These are phyloP conservation scores for Canis aureus DNA, from an alignment of 2,113 vertebrate species.

Conservation along the genomic window DNA sequence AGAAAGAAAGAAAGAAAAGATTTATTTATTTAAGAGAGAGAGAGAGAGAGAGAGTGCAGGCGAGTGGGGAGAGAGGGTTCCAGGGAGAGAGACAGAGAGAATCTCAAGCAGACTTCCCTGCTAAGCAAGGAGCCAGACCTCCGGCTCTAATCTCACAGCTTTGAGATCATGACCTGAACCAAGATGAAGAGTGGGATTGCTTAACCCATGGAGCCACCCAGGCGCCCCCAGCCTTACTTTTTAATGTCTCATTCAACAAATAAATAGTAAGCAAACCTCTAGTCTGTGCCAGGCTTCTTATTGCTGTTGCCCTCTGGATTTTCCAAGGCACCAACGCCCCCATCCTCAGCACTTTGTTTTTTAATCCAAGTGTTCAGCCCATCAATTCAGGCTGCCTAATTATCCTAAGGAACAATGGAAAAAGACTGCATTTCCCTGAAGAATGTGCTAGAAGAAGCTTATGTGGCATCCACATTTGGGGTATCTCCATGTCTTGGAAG, in stretches of 20 bases:
- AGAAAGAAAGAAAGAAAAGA: too few species aligned
- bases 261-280: neutral
- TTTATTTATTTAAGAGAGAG: neutral
- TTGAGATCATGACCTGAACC: neutral
- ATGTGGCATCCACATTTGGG: neutral
- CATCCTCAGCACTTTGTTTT: neutral
- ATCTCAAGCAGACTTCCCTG: neutral
- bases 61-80: neutral
- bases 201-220: neutral
- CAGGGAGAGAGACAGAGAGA: neutral
- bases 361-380: neutral
- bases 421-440: neutral
- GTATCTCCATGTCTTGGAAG: neutral
- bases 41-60: neutral
- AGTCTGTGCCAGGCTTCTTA: neutral
- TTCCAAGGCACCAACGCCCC: neutral
- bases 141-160: neutral
- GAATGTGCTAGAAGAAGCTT: neutral
- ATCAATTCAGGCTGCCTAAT: neutral
- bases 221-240: neutral
- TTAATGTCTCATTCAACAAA: neutral
- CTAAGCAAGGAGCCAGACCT: neutral
- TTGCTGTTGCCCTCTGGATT: neutral
- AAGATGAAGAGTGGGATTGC: neutral
- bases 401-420: neutral